These are phyloP conservation scores for Dendrophyllia cribrosa DNA, from an alignment of 64 coral and sea anemone genomes.

Conservation along the genomic window DNA sequence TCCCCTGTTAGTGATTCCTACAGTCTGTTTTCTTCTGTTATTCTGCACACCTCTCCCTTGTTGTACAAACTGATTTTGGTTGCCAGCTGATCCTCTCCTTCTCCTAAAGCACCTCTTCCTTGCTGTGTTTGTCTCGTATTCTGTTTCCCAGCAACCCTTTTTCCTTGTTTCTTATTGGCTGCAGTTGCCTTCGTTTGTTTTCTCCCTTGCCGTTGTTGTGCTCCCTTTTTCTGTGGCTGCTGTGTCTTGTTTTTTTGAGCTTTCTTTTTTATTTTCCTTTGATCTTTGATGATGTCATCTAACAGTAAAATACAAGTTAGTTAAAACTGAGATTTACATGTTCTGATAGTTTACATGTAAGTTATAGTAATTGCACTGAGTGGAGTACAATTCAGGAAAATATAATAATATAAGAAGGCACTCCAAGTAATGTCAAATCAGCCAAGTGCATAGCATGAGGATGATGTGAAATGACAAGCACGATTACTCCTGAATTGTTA, in stretches of 20 bases:
- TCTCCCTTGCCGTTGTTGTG: background rate
- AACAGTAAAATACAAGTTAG: background rate
- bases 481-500: no score
- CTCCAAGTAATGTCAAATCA: no score
- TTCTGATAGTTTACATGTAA: no score
- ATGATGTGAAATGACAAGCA: no score
- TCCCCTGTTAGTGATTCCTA: conserved; percentile 4
- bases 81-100: background rate
- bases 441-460: no score
- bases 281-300: conserved; percentile 75
- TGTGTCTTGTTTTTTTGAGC: conserved; percentile 33
- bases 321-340: no score
- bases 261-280: conserved; percentile 62
- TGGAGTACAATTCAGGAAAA: no score
- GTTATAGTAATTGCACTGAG: no score
- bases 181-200: background rate
- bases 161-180: conserved; percentile 1
- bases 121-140: background rate
- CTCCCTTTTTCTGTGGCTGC: conserved; percentile 8
- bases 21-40: background rate
- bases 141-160: background rate
- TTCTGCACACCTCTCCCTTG: conserved; percentile 29
- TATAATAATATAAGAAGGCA: no score
- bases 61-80: background rate
- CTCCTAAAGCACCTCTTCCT: background rate